Evolutionary conservation across 2,113 vertebrate genomes (phyloP).

Genomic region (Crocuta crocuta): DNA sequence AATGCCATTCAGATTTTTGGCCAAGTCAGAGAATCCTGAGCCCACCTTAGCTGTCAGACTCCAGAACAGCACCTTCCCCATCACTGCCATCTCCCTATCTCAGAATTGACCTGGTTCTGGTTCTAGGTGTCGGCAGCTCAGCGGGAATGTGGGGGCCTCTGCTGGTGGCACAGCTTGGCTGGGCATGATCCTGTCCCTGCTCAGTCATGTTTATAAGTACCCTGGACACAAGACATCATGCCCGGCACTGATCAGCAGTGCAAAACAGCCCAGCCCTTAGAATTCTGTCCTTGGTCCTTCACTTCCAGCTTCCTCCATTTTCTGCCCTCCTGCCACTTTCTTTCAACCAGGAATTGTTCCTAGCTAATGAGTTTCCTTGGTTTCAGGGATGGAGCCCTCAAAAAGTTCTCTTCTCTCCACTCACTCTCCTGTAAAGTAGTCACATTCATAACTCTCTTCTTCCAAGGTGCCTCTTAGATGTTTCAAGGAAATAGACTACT

Average conservation of each 20-base stretch:
- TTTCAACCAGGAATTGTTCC: neutral
- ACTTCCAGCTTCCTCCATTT: neutral
- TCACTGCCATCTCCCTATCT: neutral
- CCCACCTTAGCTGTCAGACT: neutral
- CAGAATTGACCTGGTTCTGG: neutral
- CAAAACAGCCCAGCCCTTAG: neutral
- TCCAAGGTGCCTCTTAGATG: neutral
- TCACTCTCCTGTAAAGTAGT: neutral
- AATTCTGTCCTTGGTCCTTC: neutral
- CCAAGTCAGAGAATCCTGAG: neutral
- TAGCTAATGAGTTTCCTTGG: neutral
- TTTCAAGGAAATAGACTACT: constrained; percentile 7
- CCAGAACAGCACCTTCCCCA: neutral
- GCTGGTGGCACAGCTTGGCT: neutral
- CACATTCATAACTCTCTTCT: neutral
- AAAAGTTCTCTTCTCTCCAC: neutral
- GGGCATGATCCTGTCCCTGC: neutral
- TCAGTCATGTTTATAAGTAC: neutral
- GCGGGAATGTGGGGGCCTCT: neutral
- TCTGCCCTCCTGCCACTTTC: constrained; percentile 3
- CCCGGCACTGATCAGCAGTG: neutral
- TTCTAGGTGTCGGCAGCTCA: neutral
- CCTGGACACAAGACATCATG: neutral
- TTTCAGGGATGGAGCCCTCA: neutral
- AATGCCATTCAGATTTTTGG: neutral